Conservation (phyloP, 2,113 vertebrate genomes). For the Pseudolaguvia tuberculata region DNA sequence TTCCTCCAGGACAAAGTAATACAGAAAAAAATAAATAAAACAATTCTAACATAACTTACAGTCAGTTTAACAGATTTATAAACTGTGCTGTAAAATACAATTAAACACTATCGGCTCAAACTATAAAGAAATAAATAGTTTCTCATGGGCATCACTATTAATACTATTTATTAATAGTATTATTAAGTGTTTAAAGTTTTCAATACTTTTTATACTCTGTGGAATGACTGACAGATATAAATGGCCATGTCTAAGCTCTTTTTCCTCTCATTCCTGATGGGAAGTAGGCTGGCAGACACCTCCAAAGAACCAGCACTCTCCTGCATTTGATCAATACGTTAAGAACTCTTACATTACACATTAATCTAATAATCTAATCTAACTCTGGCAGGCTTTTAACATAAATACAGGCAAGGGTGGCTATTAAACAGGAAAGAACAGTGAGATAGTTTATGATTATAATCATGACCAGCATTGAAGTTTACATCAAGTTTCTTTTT, state of each 20-base stretch:
- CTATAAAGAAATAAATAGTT: neutral
- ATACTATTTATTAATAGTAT: neutral
- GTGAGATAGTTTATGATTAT: conserved; percentile 25
- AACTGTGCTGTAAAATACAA: neutral
- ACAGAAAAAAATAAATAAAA: conserved; percentile 16
- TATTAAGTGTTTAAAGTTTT: neutral
- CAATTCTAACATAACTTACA: conserved; percentile 6
- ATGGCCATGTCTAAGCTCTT: neutral
- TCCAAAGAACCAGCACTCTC: conserved; percentile 43
- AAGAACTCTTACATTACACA: conserved; percentile 61
- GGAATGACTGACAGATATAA: conserved; percentile 2
- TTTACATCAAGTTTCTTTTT: conserved; percentile 27
- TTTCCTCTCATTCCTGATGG: conserved; percentile 19
- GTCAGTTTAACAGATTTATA: neutral
- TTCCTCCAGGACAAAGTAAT: conserved; percentile 50
- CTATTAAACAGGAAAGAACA: conserved; percentile 28
- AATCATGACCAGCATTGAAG: conserved; percentile 21
- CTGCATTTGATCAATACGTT: conserved; percentile 60
- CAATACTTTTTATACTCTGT: neutral
- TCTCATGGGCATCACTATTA: neutral
- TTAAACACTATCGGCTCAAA: neutral
- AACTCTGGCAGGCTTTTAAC: conserved; percentile 63
- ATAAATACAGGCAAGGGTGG: conserved; percentile 41
- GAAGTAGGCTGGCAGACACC: conserved; percentile 39
- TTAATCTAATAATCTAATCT: conserved; percentile 63